Evolutionary conservation across 2,888 invertebrate species (phyloP).

Genomic region (Idaea aversata): DNA sequence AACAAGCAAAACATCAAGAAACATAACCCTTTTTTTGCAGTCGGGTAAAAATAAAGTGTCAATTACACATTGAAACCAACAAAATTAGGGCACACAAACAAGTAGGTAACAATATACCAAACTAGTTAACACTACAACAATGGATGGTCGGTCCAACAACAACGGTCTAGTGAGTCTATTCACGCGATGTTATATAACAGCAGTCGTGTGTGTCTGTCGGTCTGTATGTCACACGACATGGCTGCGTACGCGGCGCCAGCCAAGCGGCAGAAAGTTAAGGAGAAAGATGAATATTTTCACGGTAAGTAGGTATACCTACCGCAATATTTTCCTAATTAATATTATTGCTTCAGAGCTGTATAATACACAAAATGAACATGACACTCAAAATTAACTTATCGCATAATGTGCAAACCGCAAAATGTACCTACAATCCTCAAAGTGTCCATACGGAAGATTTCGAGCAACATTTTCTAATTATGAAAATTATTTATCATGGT

Average conservation of each 20-base stretch:
- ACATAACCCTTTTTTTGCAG: too few relatives aligned
- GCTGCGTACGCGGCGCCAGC: slow-evolving; percentile 54
- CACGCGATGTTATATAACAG: slow-evolving; percentile 61
- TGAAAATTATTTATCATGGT: not conserved
- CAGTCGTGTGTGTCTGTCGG: slow-evolving; percentile 7
- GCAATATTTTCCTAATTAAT: not conserved
- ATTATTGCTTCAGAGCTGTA: too few relatives aligned
- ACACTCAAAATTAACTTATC: too few relatives aligned
- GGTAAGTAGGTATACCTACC: slow-evolving; percentile 38
- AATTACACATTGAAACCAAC: not conserved
- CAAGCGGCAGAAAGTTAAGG: slow-evolving; percentile 66
- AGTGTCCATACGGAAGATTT: not conserved
- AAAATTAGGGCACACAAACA: not conserved
- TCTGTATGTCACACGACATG: slow-evolving; percentile 36
- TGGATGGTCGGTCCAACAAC: not conserved
- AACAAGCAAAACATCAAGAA: too few relatives aligned
- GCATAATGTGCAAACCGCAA: too few relatives aligned
- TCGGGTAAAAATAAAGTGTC: not conserved
- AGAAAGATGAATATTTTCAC: slow-evolving; percentile 63
- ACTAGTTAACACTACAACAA: not conserved
- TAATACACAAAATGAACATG: too few relatives aligned
- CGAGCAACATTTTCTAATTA: not conserved
- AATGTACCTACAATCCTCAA: not conserved
- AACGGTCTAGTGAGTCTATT: slow-evolving; percentile 53
- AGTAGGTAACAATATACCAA: not conserved